Conservation (phyloP, 2,797 vertebrate species). For the Amblyraja radiata region DNA sequence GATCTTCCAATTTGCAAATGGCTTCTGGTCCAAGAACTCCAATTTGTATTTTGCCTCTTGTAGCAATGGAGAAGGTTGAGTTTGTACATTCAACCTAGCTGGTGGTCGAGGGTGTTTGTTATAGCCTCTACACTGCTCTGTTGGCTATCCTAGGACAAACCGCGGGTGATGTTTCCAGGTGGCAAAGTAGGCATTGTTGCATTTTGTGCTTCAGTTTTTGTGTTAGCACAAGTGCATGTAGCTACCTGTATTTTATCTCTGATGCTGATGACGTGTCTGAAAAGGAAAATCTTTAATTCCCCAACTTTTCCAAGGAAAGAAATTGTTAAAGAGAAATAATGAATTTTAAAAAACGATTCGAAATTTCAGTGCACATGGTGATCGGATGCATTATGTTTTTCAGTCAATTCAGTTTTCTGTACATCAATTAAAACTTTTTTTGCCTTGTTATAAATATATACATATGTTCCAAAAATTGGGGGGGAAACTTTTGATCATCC, state of each 20-base stretch:
- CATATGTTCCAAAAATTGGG: background rate
- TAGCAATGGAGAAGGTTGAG: no score
- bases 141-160: background rate
- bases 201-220: background rate
- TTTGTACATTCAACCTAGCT: no score
- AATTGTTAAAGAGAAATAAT: background rate
- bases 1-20: no score
- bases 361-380: background rate
- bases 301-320: background rate
- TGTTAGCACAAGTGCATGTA: background rate
- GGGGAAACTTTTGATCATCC: background rate
- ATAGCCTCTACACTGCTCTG: no score
- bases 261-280: background rate
- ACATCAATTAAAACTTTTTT: background rate
- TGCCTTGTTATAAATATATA: background rate
- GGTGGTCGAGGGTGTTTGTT: no score
- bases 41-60: no score
- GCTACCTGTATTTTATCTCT: background rate
- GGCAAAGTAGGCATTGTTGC: background rate
- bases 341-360: background rate
- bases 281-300: background rate
- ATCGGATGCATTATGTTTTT: rapidly evolving
- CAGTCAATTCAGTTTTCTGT: background rate
- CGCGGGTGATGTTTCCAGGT: background rate
- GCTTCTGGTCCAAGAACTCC: no score